These are phyloP conservation scores for Microcaecilia unicolor DNA, from an alignment of 2,797 vertebrate species.

Conservation along the genomic window DNA sequence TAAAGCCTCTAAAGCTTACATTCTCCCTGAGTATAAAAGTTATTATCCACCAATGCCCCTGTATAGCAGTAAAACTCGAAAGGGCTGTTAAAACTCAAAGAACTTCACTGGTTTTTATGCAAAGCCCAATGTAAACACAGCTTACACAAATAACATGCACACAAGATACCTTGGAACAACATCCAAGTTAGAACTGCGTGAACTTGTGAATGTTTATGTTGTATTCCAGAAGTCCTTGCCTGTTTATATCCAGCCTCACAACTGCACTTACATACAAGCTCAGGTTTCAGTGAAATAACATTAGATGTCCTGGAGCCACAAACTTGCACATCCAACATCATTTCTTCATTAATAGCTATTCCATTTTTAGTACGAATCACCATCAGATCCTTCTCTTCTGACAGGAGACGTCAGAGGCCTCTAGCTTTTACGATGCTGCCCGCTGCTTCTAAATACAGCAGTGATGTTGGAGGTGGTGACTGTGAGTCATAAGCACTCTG, in stretches of 20 bases:
- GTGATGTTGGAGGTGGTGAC: slow-evolving; percentile 33
- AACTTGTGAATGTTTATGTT: slow-evolving; percentile 46
- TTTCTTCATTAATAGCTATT: slow-evolving; percentile 47
- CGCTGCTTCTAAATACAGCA: slow-evolving; percentile 51
- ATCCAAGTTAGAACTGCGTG: slow-evolving; percentile 46
- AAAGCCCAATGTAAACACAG: slow-evolving; percentile 37
- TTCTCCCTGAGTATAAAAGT: no score
- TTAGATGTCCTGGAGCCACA: slow-evolving; percentile 37
- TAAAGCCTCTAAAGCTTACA: no score
- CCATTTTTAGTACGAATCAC: slow-evolving; percentile 35
- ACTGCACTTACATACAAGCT: slow-evolving; percentile 44
- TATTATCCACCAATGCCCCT: no score
- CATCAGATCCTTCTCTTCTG: slow-evolving; percentile 44
- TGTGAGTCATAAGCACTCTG: slow-evolving; percentile 49
- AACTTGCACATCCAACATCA: slow-evolving; percentile 38
- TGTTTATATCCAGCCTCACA: slow-evolving; percentile 47
- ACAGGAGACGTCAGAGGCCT: slow-evolving; percentile 46
- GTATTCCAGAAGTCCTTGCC: slow-evolving; percentile 42
- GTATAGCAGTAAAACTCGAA: no score
- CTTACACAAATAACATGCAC: slow-evolving; percentile 25
- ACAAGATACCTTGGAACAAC: slow-evolving; percentile 38
- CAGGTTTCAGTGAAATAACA: slow-evolving; percentile 23
- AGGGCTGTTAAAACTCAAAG: no score
- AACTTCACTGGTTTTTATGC: no score
- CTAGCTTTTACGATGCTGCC: slow-evolving; percentile 32